Conservation (phyloP, 2,113 vertebrate genomes). For the Odocoileus hemionus region DNA sequence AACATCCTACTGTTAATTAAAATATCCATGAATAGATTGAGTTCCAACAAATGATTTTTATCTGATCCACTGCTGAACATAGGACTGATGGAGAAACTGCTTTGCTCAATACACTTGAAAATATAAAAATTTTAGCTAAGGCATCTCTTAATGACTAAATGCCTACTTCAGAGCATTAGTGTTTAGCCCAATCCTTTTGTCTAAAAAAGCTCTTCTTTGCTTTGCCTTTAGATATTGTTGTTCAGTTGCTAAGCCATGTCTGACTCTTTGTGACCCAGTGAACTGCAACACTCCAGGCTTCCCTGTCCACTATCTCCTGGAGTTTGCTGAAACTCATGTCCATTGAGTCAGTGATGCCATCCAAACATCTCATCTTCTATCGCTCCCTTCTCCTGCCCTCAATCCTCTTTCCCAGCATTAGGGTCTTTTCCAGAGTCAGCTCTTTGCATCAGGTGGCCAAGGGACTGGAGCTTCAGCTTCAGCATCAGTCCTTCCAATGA, state of each 20-base stretch:
- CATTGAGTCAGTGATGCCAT: background rate
- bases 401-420: background rate
- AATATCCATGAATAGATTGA: background rate
- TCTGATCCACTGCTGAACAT: background rate
- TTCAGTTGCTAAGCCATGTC: background rate
- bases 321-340: background rate
- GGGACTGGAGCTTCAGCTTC: background rate
- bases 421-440: background rate
- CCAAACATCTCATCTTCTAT: background rate
- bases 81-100: background rate
- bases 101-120: background rate
- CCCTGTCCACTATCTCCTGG: background rate
- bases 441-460: background rate
- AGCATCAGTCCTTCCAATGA: background rate
- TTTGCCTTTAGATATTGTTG: background rate
- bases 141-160: background rate
- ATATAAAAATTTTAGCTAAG: background rate
- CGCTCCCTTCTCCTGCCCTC: background rate
- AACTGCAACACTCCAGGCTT: background rate
- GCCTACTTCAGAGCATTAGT: background rate
- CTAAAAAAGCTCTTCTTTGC: constrained; percentile 1
- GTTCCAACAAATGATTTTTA: constrained; percentile 14
- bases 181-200: background rate
- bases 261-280: background rate
- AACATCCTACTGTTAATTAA: background rate